Evolutionary conservation across 2,797 vertebrate genomes (phyloP).

Genomic region (Microchirus variegatus): DNA sequence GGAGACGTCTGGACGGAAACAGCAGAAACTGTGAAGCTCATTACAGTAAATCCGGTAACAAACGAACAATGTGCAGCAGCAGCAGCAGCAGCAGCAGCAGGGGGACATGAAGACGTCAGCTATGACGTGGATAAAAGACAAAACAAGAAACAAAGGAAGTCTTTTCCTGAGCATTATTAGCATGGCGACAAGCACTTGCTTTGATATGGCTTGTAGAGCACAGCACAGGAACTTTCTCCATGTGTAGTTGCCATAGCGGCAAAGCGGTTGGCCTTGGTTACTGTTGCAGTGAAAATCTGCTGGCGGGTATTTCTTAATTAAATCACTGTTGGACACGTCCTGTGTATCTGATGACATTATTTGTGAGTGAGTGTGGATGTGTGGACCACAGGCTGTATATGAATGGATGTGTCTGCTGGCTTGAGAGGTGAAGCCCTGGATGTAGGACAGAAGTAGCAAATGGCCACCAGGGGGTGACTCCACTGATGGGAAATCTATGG

Average conservation of each 20-base stretch:
- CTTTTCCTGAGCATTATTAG: constrained; percentile 1
- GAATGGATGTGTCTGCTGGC: no score
- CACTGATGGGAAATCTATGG: no score
- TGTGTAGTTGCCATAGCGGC: constrained; percentile 51
- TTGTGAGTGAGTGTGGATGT: no score
- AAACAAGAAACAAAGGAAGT: not conserved
- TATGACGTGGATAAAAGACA: constrained; percentile 7
- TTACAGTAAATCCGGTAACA: constrained; percentile 41
- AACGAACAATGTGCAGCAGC: constrained; percentile 12
- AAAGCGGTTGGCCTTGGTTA: constrained; percentile 48
- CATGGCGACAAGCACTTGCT: constrained; percentile 11
- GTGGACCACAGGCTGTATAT: no score
- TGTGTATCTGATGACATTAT: no score
- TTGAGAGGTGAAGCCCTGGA: no score
- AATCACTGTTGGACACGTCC: no score
- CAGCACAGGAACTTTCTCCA: constrained; percentile 18
- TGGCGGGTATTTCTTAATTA: constrained; percentile 57
- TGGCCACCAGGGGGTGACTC: no score
- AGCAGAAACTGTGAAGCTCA: no score
- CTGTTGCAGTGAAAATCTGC: constrained; percentile 41
- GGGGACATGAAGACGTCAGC: constrained; percentile 2
- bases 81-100: not conserved
- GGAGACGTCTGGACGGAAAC: not conserved
- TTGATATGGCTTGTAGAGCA: constrained; percentile 20
- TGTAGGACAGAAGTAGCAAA: no score